Evolutionary conservation across 2,113 vertebrate genomes (phyloP), one percentile per base, ranked within the genome.

Genomic region (Crocuta crocuta): DNA sequence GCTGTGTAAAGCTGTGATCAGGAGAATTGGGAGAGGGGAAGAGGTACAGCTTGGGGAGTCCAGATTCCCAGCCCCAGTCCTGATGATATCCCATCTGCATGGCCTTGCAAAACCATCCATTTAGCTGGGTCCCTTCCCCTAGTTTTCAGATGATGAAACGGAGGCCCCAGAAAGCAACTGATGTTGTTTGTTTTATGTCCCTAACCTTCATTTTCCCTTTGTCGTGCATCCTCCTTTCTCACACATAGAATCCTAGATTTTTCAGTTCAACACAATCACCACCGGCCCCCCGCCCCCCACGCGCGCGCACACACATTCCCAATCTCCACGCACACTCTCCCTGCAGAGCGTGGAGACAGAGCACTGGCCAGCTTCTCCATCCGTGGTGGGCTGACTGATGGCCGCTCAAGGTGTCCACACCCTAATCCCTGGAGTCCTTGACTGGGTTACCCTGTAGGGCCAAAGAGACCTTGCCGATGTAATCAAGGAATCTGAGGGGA

Each of bases 381-480:
- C 66, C 0, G 0, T 78, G 5, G 13, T 2, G 11, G 26, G 4
- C 35, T 55, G 73, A 94, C 19, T 28, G 16, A 9, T 2, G 15
- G 19, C 48, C 79, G 53, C 28, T 33, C 55, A 53, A 48, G 53
- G 83, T 39, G 68, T 24, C 74, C 48, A 53, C 2, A 15, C 35
- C 53, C 76, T 82, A 79, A 68, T 48, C 50, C 55, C 61, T 31
- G 0, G 45, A 39, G 9, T 35, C 61, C 90, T 23, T n/a, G 35
- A 61, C 23, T n/a, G 39, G 63, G 24, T 19, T 21, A 39, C 81
- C 65, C 76, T 24, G 10, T 21, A 5, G 39, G 76, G 63, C 45
- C 79, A 78, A 85, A 45, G 76, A 17, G 26, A 76, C 12, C 5
- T 50, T 65, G 19, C 43, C 4, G 0, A 5, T 70, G 16, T 76